These are phyloP conservation scores for Prietella phreatophila DNA, from an alignment of 2,113 vertebrate genomes.

Conservation along the genomic window DNA sequence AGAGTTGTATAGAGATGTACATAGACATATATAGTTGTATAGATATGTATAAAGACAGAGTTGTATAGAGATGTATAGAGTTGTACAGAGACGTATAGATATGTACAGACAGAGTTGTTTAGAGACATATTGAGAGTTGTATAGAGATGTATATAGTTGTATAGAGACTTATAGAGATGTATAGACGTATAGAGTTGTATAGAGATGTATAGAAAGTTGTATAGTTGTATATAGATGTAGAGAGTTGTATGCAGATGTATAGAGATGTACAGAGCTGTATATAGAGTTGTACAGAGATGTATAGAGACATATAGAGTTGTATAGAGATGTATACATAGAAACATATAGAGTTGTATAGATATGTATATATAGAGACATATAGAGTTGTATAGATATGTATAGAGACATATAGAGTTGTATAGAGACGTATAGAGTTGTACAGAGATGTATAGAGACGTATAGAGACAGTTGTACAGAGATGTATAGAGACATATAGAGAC, in stretches of 20 bases:
- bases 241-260: no score
- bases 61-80: background rate
- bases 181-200: background rate
- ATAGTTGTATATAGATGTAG: no score
- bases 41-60: background rate
- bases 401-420: no score
- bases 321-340: no score
- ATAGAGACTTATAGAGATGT: background rate
- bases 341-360: no score
- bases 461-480: no score
- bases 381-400: background rate
- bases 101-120: no score
- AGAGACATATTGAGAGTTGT: background rate
- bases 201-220: background rate
- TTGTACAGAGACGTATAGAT: background rate
- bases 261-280: background rate
- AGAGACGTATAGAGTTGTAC: background rate
- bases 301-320: background rate
- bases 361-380: background rate
- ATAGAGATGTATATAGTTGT: no score
- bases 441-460: background rate
- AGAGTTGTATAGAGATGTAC: no score
- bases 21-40: no score
- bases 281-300: background rate
- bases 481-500: no score